phyloP scores from a whole-genome alignment of 2,888 invertebrate genomes.

The Crematogaster levior region DNA sequence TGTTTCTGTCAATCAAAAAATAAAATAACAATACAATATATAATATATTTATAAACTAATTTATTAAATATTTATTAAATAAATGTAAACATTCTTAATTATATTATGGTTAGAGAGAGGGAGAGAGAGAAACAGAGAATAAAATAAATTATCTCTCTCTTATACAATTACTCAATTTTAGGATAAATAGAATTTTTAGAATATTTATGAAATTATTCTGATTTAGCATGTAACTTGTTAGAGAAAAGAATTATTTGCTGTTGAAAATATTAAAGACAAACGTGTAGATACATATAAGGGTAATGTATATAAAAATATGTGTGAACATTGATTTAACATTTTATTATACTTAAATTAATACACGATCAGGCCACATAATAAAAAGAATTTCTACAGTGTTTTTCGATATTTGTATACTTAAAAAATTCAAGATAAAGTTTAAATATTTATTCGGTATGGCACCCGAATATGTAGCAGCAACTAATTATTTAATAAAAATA shows the following conservation, averaged over 20 bases:
- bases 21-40: background rate
- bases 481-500: slow-evolving; percentile 46
- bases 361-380: background rate
- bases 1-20: background rate
- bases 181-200: background rate
- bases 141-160: background rate
- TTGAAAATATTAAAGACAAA: background rate
- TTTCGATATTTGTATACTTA: background rate
- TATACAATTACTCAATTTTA: background rate
- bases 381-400: slow-evolving; percentile 21
- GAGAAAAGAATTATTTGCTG: background rate
- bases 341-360: slow-evolving; percentile 66
- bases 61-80: slow-evolving; percentile 3
- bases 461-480: slow-evolving; percentile 75
- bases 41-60: background rate
- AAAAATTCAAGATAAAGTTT: background rate
- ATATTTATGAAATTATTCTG: background rate
- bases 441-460: slow-evolving; percentile 80
- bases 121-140: background rate
- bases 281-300: background rate
- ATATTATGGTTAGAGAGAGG: background rate
- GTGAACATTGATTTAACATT: slow-evolving; percentile 36
- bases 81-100: background rate
- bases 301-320: background rate
- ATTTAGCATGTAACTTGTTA: background rate